Percentiles rank a stretch among this genome's conserved stretches.
phyloP scores from a whole-genome alignment of 2,797 vertebrate species.

The Acropternis orthonyx region DNA sequence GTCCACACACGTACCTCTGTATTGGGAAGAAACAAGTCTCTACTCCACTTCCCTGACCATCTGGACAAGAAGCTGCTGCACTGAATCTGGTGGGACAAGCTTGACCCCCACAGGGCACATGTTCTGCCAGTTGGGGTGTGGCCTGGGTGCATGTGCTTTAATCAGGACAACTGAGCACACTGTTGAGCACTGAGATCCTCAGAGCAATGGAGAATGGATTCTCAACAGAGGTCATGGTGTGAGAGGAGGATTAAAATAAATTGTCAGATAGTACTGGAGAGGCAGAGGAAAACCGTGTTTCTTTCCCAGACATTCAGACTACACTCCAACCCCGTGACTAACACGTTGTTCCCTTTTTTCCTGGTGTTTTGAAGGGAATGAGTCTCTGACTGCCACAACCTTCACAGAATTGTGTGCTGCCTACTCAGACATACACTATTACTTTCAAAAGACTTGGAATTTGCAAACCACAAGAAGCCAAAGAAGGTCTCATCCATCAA shows the following conservation, averaged over 20 bases:
- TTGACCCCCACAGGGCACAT: rapidly evolving
- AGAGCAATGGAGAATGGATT: neutral
- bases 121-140: neutral
- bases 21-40: neutral
- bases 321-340: neutral
- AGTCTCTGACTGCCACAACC: neutral
- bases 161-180: neutral
- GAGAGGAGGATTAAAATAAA: neutral
- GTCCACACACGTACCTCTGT: neutral
- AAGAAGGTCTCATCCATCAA: neutral
- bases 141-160: neutral
- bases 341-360: rapidly evolving
- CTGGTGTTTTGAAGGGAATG: neutral
- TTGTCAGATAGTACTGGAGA: neutral
- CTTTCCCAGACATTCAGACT: neutral
- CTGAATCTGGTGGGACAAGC: neutral
- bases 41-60: neutral
- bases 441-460: neutral
- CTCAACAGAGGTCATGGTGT: neutral
- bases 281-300: neutral
- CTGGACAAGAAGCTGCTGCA: neutral
- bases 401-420: neutral
- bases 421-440: neutral
- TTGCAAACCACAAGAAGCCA: neutral
- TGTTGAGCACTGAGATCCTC: rapidly evolving